Evolutionary conservation across 1,140 invertebrate genomes (phyloP).

Genomic region (Ctenoplectra terminalis): DNA sequence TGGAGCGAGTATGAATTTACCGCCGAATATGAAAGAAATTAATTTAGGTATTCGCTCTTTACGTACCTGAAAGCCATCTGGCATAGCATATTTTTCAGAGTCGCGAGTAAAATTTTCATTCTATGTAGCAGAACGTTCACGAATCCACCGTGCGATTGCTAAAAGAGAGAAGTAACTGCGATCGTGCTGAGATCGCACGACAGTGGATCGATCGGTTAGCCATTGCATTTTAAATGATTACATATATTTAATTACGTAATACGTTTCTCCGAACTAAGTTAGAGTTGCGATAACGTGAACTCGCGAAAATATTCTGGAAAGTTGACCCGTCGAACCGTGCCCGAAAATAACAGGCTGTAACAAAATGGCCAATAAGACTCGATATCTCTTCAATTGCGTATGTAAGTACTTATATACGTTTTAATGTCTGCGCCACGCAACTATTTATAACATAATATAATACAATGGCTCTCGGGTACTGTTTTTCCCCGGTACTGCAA

Average conservation of each 20-base stretch:
- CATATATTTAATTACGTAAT: not conserved
- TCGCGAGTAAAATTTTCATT: constrained; percentile 48
- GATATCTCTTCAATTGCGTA: not conserved
- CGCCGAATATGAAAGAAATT: constrained; percentile 51
- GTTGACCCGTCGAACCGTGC: not conserved
- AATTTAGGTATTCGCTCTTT: constrained; percentile 62
- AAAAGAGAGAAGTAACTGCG: not conserved
- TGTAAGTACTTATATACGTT: no score
- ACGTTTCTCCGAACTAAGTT: not conserved
- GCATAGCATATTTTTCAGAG: constrained; percentile 41
- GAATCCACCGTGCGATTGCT: not conserved
- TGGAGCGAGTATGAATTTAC: constrained; percentile 31
- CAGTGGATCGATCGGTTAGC: not conserved
- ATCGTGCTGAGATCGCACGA: constrained; percentile 15
- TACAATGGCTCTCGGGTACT: constrained; percentile 32
- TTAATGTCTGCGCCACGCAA: no score
- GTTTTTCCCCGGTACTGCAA: not conserved
- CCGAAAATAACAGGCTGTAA: not conserved
- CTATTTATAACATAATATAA: not conserved
- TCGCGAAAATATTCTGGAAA: not conserved
- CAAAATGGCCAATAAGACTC: not conserved
- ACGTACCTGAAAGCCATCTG: constrained; percentile 78
- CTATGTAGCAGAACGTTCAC: constrained; percentile 45
- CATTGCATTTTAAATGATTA: not conserved
- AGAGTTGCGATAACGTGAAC: not conserved